Evolutionary conservation across 2,113 vertebrate species (phyloP), one percentile per base, ranked within the genome.

Genomic region (Balaenoptera acutorostrata): DNA sequence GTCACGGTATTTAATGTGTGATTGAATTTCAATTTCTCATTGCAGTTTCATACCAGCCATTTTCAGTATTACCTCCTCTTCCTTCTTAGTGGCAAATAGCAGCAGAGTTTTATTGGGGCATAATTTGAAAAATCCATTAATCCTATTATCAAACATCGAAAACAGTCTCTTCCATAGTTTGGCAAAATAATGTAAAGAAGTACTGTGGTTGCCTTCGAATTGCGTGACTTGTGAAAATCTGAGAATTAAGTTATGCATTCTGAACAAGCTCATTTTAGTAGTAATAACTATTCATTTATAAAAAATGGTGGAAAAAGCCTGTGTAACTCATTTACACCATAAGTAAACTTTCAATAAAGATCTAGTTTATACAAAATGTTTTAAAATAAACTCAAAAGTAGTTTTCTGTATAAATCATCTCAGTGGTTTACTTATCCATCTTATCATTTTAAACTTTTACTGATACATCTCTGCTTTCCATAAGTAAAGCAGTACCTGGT

Each of bases 341-440:
- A 92, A 84, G 77, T 63, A 64, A 93, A 90, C 39, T 77, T 86
- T 85, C 83, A 92, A 39, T 94, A 90, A 92, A 92, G 13, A 5
- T 33, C 49, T 55, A 39, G 39, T 89, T 91, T 72, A 86, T 66
- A 39, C 61, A 66, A 68, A 61, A 5, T 8, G 87, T 77, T 61
- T 96, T 88, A 33, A 92, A 39, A 29, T 93, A 71, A 85, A 3
- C 78, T 96, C 52, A 25, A 15, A 77, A 86, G 12, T 2, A 90
- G 69, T 96, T 96, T 97, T 80, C 68, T 61, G 4, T 39, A 46
- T 93, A 71, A 93, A 81, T 89, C 36, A 90, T 95, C 61, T 66
- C 13, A 61, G 9, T 39, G 17, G 41, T 69, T 91, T 95, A 39
- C 4, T 78, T 25, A 61, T 90, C 72, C 75, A 74, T 80, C 55